Conservation (phyloP, 2,797 vertebrate genomes). For the Ptychadena robeensis region DNA sequence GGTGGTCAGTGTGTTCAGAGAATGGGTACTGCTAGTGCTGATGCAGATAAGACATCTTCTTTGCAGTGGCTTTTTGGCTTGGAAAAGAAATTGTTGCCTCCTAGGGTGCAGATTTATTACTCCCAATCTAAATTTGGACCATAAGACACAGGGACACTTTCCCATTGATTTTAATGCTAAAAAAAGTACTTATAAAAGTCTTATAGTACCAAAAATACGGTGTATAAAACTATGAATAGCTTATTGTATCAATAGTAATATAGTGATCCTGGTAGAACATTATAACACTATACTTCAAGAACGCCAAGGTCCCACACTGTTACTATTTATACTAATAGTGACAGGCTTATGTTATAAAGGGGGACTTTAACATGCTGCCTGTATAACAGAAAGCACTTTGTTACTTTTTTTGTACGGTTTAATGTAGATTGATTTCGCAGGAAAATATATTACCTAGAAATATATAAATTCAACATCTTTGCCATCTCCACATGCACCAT, state of each 20-base stretch:
- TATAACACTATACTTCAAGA: conserved; percentile 2
- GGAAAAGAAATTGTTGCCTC: too few species aligned
- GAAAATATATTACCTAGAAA: conserved; percentile 26
- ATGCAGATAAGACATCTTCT: too few species aligned
- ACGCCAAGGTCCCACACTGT: neutral
- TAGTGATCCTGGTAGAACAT: conserved; percentile 3
- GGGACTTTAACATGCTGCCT: neutral
- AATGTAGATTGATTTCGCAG: conserved; percentile 20
- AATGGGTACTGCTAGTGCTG: too few species aligned
- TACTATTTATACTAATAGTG: conserved; percentile 38
- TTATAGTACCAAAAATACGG: too few species aligned
- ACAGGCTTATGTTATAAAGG: conserved; percentile 16
- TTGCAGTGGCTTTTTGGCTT: too few species aligned
- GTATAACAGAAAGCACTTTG: conserved; percentile 44
- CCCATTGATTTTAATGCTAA: too few species aligned
- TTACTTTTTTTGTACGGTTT: conserved; percentile 1
- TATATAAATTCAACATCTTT: conserved; percentile 34
- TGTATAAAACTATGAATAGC: neutral
- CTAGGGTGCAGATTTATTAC: too few species aligned
- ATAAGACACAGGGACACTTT: too few species aligned
- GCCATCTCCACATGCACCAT: conserved; percentile 29
- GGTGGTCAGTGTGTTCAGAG: too few species aligned
- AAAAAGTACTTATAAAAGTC: too few species aligned
- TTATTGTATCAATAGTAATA: neutral
- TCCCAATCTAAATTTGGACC: too few species aligned